Evolutionary conservation across 2,797 vertebrate species (phyloP).

Genomic region (Nannoperca obscura): DNA sequence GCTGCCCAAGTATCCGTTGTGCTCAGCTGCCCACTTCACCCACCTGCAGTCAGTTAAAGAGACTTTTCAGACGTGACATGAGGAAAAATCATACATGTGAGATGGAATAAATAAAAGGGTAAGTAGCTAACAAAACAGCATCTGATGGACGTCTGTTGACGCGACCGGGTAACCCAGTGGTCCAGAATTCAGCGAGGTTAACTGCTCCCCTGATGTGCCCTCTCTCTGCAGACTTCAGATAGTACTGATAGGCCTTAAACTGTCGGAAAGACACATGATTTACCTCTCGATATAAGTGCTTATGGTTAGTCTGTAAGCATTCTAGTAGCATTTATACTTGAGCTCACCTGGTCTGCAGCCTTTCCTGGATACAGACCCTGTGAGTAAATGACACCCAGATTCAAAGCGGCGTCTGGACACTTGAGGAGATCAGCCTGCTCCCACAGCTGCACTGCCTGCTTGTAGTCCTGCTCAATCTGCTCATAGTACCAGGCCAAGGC

Average conservation of each 20-base stretch:
- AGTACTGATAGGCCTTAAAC: slow-evolving; percentile 85
- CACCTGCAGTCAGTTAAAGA: slow-evolving; percentile 75
- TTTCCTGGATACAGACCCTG: slow-evolving; percentile 85
- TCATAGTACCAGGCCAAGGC: slow-evolving; percentile 90
- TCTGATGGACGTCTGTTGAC: slow-evolving; percentile 78
- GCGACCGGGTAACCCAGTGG: slow-evolving; percentile 78
- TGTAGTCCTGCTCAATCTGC: slow-evolving; percentile 81
- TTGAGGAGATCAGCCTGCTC: slow-evolving; percentile 82
- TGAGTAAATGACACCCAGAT: slow-evolving; percentile 84
- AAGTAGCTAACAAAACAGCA: slow-evolving; percentile 81
- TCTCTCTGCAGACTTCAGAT: slow-evolving; percentile 82
- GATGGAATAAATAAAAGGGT: slow-evolving; percentile 3
- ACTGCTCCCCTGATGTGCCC: slow-evolving; percentile 81
- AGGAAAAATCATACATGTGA: neutral
- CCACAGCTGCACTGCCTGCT: slow-evolving; percentile 84
- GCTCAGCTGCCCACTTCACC: slow-evolving; percentile 87
- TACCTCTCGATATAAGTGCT: neutral
- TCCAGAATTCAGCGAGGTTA: slow-evolving; percentile 81
- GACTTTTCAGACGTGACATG: neutral
- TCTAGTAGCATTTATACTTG: neutral
- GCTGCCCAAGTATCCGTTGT: slow-evolving; percentile 86
- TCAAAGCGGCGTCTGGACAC: slow-evolving; percentile 85
- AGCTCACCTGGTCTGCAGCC: slow-evolving; percentile 76
- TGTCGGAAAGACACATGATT: slow-evolving; percentile 51
- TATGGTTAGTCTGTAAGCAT: neutral